Evolutionary conservation across 2,797 vertebrate species (phyloP).

Genomic region (Nothura maculosa): DNA sequence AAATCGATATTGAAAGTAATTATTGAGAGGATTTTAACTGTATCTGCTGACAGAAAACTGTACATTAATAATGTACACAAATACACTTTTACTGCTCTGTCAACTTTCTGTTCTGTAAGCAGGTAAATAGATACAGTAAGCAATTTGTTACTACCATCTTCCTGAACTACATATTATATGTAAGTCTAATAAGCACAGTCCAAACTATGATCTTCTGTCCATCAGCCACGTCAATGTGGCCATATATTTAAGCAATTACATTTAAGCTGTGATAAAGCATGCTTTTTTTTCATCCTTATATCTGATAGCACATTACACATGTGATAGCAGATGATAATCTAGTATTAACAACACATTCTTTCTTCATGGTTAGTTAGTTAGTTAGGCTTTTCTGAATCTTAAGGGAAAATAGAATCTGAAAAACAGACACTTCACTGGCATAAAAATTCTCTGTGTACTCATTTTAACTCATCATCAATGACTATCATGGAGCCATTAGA

Average conservation of each 20-base stretch:
- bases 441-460: conserved; percentile 7
- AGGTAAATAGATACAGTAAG: not conserved
- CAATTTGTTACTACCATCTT: not conserved
- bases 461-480: not conserved
- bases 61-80: conserved; percentile 44
- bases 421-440: not conserved
- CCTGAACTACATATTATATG: not conserved
- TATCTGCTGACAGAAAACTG: conserved; percentile 40
- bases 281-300: not conserved
- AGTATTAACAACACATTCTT: not conserved
- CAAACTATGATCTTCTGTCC: not conserved
- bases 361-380: not conserved
- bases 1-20: conserved; percentile 36
- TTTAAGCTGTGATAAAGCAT: not conserved
- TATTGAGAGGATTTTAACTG: not conserved
- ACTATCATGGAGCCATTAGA: not conserved
- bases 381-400: not conserved
- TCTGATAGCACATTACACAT: not conserved
- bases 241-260: not conserved
- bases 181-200: not conserved
- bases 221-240: not conserved
- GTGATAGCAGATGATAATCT: not conserved
- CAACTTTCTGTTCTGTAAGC: not conserved
- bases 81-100: not conserved
- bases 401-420: not conserved